Evolutionary conservation across 2,888 invertebrate genomes (phyloP).

Genomic region (Trissoscelio sp.): DNA sequence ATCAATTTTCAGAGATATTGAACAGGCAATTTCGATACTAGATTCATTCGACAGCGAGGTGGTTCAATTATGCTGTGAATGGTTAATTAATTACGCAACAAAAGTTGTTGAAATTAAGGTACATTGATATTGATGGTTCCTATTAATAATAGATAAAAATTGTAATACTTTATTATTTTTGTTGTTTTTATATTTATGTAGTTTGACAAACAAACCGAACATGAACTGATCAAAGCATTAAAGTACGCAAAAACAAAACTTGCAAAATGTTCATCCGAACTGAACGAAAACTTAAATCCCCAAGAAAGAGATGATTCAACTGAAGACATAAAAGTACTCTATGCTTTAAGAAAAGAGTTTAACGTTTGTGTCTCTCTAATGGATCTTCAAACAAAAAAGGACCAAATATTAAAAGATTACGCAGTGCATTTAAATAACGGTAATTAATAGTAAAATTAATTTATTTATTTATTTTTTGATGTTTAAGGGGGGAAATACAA

Average conservation of each 20-base stretch:
- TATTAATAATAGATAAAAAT: no score
- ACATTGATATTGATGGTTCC: no score
- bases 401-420: slow-evolving; percentile 70
- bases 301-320: slow-evolving; percentile 67
- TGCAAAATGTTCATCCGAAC: slow-evolving; percentile 57
- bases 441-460: slow-evolving; percentile 43
- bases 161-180: background rate
- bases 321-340: slow-evolving; percentile 71
- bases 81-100: slow-evolving; percentile 72
- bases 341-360: slow-evolving; percentile 73
- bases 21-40: slow-evolving; percentile 78
- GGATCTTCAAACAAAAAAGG: slow-evolving; percentile 71
- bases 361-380: slow-evolving; percentile 68
- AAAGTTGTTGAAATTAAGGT: slow-evolving; percentile 73
- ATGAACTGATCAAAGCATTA: no score
- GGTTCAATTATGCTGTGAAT: slow-evolving; percentile 73
- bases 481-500: no score
- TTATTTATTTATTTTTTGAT: background rate
- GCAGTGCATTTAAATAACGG: slow-evolving; percentile 68
- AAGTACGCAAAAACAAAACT: slow-evolving; percentile 72
- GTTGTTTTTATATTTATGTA: background rate
- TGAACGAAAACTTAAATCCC: slow-evolving; percentile 32
- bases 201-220: no score
- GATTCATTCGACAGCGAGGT: slow-evolving; percentile 75
- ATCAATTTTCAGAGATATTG: slow-evolving; percentile 45